Percentiles rank a stretch among this genome's conserved stretches.
phyloP scores from a whole-genome alignment of 2,113 vertebrate species.

The Ceyx margarethae region DNA sequence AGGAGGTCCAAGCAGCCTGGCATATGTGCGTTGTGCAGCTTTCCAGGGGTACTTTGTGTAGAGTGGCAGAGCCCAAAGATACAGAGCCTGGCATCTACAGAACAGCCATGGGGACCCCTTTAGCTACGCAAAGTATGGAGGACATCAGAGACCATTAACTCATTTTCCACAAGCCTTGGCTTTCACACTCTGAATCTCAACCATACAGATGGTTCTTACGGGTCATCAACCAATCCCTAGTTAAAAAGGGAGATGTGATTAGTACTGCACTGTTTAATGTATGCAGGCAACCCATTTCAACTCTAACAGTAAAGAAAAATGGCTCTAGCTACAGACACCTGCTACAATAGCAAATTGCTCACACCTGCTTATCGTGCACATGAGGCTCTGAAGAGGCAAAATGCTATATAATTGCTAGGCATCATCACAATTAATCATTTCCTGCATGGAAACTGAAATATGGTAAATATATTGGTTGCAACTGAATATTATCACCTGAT shows the following conservation, averaged over 20 bases:
- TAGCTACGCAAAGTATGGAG: not conserved
- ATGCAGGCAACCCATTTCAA: conserved; percentile 13
- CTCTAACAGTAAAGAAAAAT: conserved; percentile 42
- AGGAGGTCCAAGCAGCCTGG: not conserved
- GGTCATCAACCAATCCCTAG: not conserved
- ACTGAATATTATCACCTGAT: conserved; percentile 57
- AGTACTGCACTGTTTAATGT: not conserved
- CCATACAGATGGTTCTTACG: not conserved
- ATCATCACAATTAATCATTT: conserved; percentile 57
- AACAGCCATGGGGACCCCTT: not conserved
- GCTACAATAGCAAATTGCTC: conserved; percentile 36
- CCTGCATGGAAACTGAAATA: conserved; percentile 25
- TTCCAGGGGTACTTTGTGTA: not conserved
- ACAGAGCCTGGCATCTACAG: not conserved
- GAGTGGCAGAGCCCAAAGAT: not conserved
- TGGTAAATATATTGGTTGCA: conserved; percentile 16
- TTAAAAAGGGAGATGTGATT: not conserved
- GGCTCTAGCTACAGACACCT: not conserved
- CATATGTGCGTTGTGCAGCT: not conserved
- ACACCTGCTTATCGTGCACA: conserved; percentile 40
- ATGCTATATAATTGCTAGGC: conserved; percentile 16
- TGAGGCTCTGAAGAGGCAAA: conserved; percentile 8
- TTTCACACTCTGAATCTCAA: not conserved
- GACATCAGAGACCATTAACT: not conserved
- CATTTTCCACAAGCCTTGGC: not conserved